Evolutionary conservation across 1,140 invertebrate species (phyloP), one percentile per base, ranked within the genome.

Genomic region (Bicyclus anynana): DNA sequence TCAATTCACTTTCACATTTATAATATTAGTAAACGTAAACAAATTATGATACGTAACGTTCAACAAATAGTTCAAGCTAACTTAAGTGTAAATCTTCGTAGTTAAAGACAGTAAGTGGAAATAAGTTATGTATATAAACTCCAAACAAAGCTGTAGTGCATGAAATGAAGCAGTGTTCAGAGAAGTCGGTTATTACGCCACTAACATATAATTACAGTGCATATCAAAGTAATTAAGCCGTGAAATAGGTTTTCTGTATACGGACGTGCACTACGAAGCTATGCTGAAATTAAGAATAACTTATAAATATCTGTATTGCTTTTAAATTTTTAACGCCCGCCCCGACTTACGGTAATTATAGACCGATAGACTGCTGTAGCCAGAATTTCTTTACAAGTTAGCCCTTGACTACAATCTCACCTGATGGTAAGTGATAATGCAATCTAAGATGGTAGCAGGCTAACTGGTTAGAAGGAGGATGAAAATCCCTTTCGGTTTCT

Each of bases 151-250:
- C 23, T 20, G 26, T 40, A 52, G 37, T 13, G 20, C 50, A 21
- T 40, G 17, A 38, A 51, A 52, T 52, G 20, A 42, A 40, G 17
- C 35, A 23, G 21, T 20, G 16, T 52, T 40, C 18, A 9, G 21
- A 21, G 18, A 52, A 52, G 13, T 37, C 21, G n/a, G 35, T 52
- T 52, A 52, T 44, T 44, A 44, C 18, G 27, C 42, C 21, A 29
- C 9, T 20, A 20, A 44, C 18, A 42, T 7, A 37, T 56, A 56
- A 56, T 56, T 56, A 56, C 16, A n/a, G 54, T 42, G 54, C 53
- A 56, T 49, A 48, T 55, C 44, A 20, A 38, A 56, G 54, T 27
- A 17, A n/a, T 37, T 21, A 48, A 16, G 21, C 52, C 40, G 26
- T 53, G 29, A 29, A 16, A 29, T 48, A 29, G 27, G 9, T 9